phyloP scores from a whole-genome alignment of 2,797 vertebrate genomes.

The Macropodus opercularis region DNA sequence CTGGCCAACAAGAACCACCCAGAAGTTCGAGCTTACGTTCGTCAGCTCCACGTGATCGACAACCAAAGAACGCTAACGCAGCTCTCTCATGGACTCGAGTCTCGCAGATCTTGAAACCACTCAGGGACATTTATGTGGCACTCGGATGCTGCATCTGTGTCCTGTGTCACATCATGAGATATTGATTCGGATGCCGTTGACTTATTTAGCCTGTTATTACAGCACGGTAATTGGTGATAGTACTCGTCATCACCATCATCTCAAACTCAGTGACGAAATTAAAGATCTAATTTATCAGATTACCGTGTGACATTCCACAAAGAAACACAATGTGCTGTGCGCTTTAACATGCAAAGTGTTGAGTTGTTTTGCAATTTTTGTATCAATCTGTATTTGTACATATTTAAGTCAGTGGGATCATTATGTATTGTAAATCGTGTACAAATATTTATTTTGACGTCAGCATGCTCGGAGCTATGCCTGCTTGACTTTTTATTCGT shows the following conservation, averaged over 20 bases:
- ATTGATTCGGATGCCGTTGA: slow-evolving; percentile 48
- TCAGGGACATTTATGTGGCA: slow-evolving; percentile 53
- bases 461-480: slow-evolving; percentile 83
- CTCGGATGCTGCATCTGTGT: slow-evolving; percentile 70
- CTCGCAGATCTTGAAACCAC: slow-evolving; percentile 87
- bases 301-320: slow-evolving; percentile 40
- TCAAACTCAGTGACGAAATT: slow-evolving; percentile 31
- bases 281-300: slow-evolving; percentile 41
- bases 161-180: slow-evolving; percentile 47
- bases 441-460: slow-evolving; percentile 88
- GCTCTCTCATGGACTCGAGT: slow-evolving; percentile 95
- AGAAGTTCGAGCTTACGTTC: slow-evolving; percentile 91
- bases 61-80: slow-evolving; percentile 98
- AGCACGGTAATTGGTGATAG: slow-evolving; percentile 51
- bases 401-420: slow-evolving; percentile 64
- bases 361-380: slow-evolving; percentile 76
- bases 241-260: slow-evolving; percentile 49
- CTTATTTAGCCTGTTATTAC: slow-evolving; percentile 56
- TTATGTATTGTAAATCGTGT: slow-evolving; percentile 84
- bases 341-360: slow-evolving; percentile 43
- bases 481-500: slow-evolving; percentile 73
- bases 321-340: slow-evolving; percentile 43
- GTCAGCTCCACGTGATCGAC: slow-evolving; percentile 96
- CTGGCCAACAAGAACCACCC: slow-evolving; percentile 93
- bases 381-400: slow-evolving; percentile 82